phyloP scores from a whole-genome alignment of 2,888 invertebrate species.

The Heliconius aoede region DNA sequence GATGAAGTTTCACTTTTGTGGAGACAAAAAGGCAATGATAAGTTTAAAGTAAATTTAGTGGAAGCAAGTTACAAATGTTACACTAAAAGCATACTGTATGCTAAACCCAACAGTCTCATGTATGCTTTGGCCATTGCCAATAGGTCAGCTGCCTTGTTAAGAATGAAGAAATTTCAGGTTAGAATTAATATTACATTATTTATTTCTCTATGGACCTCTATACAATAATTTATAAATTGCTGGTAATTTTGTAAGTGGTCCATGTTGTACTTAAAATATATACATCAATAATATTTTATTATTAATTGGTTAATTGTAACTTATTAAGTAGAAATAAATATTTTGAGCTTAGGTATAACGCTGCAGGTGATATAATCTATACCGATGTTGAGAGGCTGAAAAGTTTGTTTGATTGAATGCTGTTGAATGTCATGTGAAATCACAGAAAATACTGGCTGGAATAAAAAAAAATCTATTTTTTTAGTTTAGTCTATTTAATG shows the following conservation, averaged over 20 bases:
- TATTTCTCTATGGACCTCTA: background rate
- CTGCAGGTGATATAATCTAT: background rate
- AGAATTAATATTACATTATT: conserved; percentile 8
- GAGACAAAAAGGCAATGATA: conserved; percentile 83
- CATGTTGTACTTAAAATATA: no score
- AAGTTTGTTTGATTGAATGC: background rate
- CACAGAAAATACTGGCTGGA: background rate
- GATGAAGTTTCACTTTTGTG: conserved; percentile 67
- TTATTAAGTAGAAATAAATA: no score
- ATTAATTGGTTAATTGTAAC: no score
- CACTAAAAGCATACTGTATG: conserved; percentile 85
- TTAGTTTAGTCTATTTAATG: background rate
- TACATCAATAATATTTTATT: no score
- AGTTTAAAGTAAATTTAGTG: conserved; percentile 80
- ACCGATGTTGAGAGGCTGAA: background rate
- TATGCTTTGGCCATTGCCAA: conserved; percentile 87
- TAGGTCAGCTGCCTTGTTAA: conserved; percentile 86
- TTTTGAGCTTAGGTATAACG: background rate
- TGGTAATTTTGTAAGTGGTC: no score
- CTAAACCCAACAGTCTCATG: conserved; percentile 80
- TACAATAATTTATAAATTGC: background rate
- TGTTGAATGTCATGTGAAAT: background rate
- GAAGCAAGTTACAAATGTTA: conserved; percentile 83
- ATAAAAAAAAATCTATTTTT: background rate
- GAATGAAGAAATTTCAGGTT: conserved; percentile 85